Percentiles rank a stretch among this genome's conserved stretches.
phyloP scores from a whole-genome alignment of 1,140 invertebrate species.

The Steinernema feltiae region DNA sequence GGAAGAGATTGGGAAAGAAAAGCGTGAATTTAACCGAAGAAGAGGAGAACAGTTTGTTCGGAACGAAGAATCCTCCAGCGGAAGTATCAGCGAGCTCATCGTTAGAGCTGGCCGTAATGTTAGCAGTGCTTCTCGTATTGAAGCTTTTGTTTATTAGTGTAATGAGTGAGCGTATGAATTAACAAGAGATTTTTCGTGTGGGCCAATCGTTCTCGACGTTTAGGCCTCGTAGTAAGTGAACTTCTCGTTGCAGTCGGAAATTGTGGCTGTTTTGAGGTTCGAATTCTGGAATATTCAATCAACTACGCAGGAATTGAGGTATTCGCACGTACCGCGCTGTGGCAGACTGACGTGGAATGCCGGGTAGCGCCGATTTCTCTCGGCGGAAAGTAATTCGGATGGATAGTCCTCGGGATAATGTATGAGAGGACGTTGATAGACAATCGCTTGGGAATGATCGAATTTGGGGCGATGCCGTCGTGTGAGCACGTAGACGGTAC shows the following conservation, averaged over 20 bases:
- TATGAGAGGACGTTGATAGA: not conserved
- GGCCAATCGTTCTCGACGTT: not conserved
- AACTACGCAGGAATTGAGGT: not conserved
- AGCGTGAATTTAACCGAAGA: too few relatives aligned
- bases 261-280: not conserved
- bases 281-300: not conserved
- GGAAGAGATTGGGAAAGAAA: too few relatives aligned
- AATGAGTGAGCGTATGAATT: not conserved
- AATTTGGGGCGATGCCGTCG: not conserved
- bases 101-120: too few relatives aligned
- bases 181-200: not conserved
- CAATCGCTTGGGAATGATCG: slow-evolving; percentile 7
- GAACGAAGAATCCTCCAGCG: too few relatives aligned
- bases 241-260: not conserved
- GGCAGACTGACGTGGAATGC: not conserved
- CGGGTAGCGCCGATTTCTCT: slow-evolving; percentile 4
- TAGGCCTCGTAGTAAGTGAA: not conserved
- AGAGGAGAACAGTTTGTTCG: too few relatives aligned
- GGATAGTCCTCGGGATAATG: not conserved
- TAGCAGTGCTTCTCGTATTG: too few relatives aligned
- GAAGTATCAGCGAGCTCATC: too few relatives aligned
- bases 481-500: slow-evolving; percentile 5
- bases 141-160: not conserved
- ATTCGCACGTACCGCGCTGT: not conserved
- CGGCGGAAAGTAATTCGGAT: not conserved